Percentiles rank a stretch among this genome's conserved stretches.
phyloP scores from a whole-genome alignment of 1,140 invertebrate genomes.

The Rhyzopertha dominica region DNA sequence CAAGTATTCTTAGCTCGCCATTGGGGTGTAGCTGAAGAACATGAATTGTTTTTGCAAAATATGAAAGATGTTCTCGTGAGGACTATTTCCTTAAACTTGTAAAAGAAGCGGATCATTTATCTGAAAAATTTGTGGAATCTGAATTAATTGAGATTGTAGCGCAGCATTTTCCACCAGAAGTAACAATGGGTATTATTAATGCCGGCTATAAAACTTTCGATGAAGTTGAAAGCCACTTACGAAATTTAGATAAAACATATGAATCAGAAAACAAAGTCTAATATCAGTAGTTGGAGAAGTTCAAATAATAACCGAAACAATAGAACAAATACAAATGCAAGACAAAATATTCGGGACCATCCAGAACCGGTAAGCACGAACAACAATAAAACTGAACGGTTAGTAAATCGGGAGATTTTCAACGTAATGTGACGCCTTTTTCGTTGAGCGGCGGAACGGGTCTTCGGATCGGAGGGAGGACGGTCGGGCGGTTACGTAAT shows the following conservation, averaged over 20 bases:
- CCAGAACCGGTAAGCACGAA: too few species aligned
- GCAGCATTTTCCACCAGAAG: conserved; percentile 7
- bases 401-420: too few species aligned
- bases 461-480: too few species aligned
- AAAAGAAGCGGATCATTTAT: conserved; percentile 5
- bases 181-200: conserved; percentile 1
- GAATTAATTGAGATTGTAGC: conserved; percentile 2
- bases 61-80: conserved; percentile 5
- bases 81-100: conserved; percentile 10
- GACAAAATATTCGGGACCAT: too few species aligned
- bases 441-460: too few species aligned
- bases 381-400: too few species aligned
- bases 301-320: too few species aligned
- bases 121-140: conserved; percentile 12
- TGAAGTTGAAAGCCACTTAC: conserved; percentile 3
- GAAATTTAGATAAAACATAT: background rate
- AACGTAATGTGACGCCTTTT: too few species aligned
- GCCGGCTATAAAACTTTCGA: background rate
- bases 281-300: too few species aligned
- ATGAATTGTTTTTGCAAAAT: conserved; percentile 6
- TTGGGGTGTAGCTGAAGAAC: conserved; percentile 1
- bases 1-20: conserved; percentile 7
- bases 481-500: too few species aligned
- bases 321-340: too few species aligned
- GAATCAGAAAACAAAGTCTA: too few species aligned